These are phyloP conservation scores for Aleadryas rufinucha DNA, from an alignment of 2,113 vertebrate genomes.

Conservation along the genomic window DNA sequence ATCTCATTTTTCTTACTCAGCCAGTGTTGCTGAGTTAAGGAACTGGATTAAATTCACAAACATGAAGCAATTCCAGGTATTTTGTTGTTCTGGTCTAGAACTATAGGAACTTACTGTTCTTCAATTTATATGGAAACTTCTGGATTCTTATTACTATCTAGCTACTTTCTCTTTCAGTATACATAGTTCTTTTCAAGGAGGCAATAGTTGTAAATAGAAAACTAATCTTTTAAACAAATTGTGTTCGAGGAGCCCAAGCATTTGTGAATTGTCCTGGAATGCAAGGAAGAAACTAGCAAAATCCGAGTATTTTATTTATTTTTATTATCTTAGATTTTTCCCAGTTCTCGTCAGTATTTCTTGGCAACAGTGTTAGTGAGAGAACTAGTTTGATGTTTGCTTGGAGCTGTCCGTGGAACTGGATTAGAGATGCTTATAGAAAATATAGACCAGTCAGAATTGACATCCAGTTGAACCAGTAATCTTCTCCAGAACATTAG, in stretches of 20 bases:
- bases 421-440: not conserved
- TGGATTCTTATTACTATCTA: not conserved
- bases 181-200: not conserved
- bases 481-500: not conserved
- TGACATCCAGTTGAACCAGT: not conserved
- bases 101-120: not conserved
- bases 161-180: not conserved
- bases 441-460: not conserved
- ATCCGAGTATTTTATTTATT: not conserved
- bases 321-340: not conserved
- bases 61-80: not conserved
- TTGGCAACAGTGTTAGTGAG: not conserved
- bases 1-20: rapidly evolving
- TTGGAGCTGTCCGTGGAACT: not conserved
- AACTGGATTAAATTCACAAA: not conserved
- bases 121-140: not conserved
- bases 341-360: not conserved
- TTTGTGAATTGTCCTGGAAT: not conserved
- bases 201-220: not conserved
- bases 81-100: not conserved
- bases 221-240: not conserved
- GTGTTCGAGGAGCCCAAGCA: not conserved
- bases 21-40: not conserved
- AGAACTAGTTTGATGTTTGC: not conserved
- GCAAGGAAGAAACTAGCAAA: not conserved